A percentile compares a stretch with the other conserved stretches of the same genome.
These are phyloP conservation scores for Cryptoprocta ferox DNA, from an alignment of 2,797 vertebrate species.

Conservation along the genomic window DNA sequence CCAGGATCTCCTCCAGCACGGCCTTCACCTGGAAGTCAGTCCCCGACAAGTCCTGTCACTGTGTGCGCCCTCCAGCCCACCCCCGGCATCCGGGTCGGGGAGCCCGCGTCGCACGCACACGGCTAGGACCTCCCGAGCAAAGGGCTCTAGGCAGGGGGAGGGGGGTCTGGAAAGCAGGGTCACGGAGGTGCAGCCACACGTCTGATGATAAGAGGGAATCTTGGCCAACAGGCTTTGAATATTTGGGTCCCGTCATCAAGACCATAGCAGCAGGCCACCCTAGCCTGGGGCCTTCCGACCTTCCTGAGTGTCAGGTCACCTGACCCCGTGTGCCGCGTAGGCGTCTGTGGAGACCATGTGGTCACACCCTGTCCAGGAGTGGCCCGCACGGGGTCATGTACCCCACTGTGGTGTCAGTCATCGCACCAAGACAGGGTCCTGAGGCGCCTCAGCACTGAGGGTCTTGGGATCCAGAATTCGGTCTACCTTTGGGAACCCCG, in stretches of 20 bases:
- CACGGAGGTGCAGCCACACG: fast-evolving
- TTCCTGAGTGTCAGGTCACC: not conserved
- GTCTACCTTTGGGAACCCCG: not conserved
- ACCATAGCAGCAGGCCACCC: fast-evolving
- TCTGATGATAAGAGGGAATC: fast-evolving
- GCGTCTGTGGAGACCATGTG: fast-evolving
- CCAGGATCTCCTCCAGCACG: conserved; percentile 85
- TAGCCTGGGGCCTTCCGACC: not conserved
- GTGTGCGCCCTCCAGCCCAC: fast-evolving
- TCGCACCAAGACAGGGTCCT: not conserved
- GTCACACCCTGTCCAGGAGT: not conserved
- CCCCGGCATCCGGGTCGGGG: fast-evolving
- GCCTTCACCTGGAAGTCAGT: conserved; percentile 83
- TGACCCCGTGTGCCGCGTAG: fast-evolving
- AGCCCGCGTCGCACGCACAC: fast-evolving
- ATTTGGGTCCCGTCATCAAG: fast-evolving
- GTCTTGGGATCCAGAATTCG: not conserved
- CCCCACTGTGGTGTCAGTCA: not conserved
- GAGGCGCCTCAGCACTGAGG: not conserved
- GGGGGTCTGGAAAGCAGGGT: fast-evolving
- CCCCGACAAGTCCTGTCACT: not conserved
- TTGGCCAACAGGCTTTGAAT: fast-evolving
- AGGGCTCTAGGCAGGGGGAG: fast-evolving
- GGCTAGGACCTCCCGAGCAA: fast-evolving
- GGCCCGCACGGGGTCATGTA: not conserved